Base-by-base conservation (phyloP, 2,888 invertebrate genomes). In the Steinernema carpocapsae region DNA sequence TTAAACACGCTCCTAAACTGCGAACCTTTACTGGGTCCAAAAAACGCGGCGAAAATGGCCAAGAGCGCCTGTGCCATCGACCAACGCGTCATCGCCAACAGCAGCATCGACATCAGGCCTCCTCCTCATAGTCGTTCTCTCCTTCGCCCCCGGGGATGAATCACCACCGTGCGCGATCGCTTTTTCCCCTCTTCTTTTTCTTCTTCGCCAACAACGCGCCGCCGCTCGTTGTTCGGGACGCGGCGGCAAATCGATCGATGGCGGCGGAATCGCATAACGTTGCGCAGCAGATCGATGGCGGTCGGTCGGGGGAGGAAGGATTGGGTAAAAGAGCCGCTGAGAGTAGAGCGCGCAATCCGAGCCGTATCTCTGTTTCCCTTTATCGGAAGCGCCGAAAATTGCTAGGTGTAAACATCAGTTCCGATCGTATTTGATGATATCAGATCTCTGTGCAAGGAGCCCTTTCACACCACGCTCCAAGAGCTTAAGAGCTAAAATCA, bases 131-230 rank as follows among this genome's bases (percentile, higher is more conserved):
- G n/a, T 56, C 56, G 22, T 56, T 24, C 19, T 22, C 19, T n/a
- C 56, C 19, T 56, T 56, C 19, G 17, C 22, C 56, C 56, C 24
- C 26, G 6, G 17, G 24, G 56, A 26, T 56, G 56, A 56, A 56
- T 56, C 56, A 56, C 22, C 56, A 19, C 48, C 4, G 17, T 14
- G 3, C 19, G 56, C 56, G 26, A 56, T 6, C 56, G 56, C 56
- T 56, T 56, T 56, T 56, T 56, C 56, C 22, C 56, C 22, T 19
- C 56, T 19, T 56, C 48, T 17, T 48, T 14, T n/a, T n/a, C n/a
- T n/a, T n/a, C n/a, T n/a, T n/a, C n/a, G n/a, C 17, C 48, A 3
- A 14, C 37, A 37, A 37, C 37, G 37, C 37, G 37, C n/a, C n/a
- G n/a, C 48, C 48, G 19, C 22, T 26, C 22, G 22, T 56, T 22